Conservation (phyloP, 2,797 vertebrate species). For the Parotocinclus haroldoi region DNA sequence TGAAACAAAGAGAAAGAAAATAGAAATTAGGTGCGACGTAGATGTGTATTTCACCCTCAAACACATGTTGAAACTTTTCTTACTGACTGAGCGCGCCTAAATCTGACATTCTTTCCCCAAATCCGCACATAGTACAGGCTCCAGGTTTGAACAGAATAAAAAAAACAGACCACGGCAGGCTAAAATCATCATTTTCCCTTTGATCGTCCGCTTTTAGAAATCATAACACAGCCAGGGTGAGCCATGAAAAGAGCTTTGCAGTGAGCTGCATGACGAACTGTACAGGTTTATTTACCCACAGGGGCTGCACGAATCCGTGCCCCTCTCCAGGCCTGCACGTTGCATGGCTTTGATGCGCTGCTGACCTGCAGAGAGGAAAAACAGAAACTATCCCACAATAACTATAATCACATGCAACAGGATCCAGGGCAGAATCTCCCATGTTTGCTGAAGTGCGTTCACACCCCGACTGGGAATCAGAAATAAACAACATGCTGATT, state of each 20-base stretch:
- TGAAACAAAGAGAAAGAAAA: conserved; percentile 28
- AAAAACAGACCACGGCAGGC: conserved; percentile 8
- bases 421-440: no score
- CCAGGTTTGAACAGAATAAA: conserved; percentile 21
- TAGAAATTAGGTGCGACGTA: conserved; percentile 11
- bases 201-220: conserved; percentile 42
- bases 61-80: conserved; percentile 42
- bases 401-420: no score
- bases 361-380: conserved; percentile 39
- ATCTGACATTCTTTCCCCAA: no score
- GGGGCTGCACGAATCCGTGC: conserved; percentile 38
- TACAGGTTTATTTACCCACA: conserved; percentile 41
- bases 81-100: background rate
- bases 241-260: no score
- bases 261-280: conserved; percentile 20
- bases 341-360: conserved; percentile 39
- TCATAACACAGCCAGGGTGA: conserved; percentile 11
- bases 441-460: no score
- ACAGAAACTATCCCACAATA: conserved; percentile 13
- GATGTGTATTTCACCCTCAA: background rate
- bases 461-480: no score
- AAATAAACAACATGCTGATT: no score
- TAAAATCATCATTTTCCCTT: conserved; percentile 14
- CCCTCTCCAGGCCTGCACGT: conserved; percentile 37
- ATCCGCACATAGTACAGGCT: conserved; percentile 6